These are phyloP conservation scores for Gryon sp. DNA, from an alignment of 1,140 invertebrate species.

Conservation along the genomic window DNA sequence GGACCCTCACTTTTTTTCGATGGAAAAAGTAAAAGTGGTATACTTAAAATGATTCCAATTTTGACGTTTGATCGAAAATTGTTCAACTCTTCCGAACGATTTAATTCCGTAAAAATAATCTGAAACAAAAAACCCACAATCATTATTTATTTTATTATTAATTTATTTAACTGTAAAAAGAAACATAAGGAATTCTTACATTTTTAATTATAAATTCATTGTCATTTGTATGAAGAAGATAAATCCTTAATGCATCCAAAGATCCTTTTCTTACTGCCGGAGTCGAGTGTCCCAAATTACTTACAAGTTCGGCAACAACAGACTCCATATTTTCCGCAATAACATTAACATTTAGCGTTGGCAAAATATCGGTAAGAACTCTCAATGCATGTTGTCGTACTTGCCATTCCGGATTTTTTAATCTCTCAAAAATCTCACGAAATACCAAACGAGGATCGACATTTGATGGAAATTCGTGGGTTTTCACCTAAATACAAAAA, in stretches of 20 bases:
- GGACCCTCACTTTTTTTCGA: constrained; percentile 67
- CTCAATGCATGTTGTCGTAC: constrained; percentile 88
- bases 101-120: constrained; percentile 84
- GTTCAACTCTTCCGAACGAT: constrained; percentile 80
- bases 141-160: no score
- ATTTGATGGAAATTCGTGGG: constrained; percentile 79
- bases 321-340: constrained; percentile 82
- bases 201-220: constrained; percentile 68
- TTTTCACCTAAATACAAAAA: no score
- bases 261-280: constrained; percentile 88
- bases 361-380: constrained; percentile 86
- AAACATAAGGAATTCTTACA: no score
- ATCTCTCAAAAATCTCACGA: constrained; percentile 83
- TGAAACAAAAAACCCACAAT: constrained; percentile 63
- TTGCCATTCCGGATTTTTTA: constrained; percentile 89
- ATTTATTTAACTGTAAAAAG: constrained; percentile 5
- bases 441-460: constrained; percentile 84
- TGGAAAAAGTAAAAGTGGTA: constrained; percentile 83
- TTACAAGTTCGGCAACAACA: constrained; percentile 84
- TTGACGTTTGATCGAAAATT: constrained; percentile 82
- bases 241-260: constrained; percentile 84
- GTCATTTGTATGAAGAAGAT: constrained; percentile 81
- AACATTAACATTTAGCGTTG: constrained; percentile 82
- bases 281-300: constrained; percentile 86
- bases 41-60: constrained; percentile 84